A percentile compares a stretch with the other conserved stretches of the same genome.
Conservation (phyloP, 2,888 invertebrate genomes). For the Pollenia griseotomentosa region DNA sequence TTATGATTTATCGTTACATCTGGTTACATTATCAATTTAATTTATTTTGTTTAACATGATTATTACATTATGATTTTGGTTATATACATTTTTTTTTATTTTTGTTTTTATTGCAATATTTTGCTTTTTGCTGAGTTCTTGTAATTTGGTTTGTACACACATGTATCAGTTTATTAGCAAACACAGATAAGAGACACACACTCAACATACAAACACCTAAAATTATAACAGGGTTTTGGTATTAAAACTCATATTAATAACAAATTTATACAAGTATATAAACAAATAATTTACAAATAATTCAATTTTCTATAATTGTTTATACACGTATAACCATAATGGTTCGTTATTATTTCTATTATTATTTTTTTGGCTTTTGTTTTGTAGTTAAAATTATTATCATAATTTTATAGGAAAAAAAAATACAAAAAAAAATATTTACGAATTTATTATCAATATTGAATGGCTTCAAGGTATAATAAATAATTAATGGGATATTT, state of each 20-base stretch:
- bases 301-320: conserved; percentile 63
- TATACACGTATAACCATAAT: conserved; percentile 34
- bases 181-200: neutral
- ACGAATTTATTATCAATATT: conserved; percentile 49
- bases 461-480: conserved; percentile 63
- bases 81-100: conserved; percentile 15
- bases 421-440: conserved; percentile 12
- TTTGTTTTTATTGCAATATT: neutral
- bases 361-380: conserved; percentile 5
- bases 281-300: conserved; percentile 69
- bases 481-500: conserved; percentile 63
- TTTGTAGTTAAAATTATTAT: conserved; percentile 26
- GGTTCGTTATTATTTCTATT: conserved; percentile 18
- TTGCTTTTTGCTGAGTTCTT: conserved; percentile 14
- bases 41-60: conserved; percentile 72
- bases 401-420: conserved; percentile 18
- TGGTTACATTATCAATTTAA: conserved; percentile 73
- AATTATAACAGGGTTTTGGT: neutral
- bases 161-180: conserved; percentile 57
- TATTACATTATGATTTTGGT: conserved; percentile 73
- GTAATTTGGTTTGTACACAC: conserved; percentile 52
- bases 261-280: conserved; percentile 55
- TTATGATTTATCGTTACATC: conserved; percentile 71
- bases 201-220: too few species aligned
- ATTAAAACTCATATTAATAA: conserved; percentile 49